Evolutionary conservation across 2,797 vertebrate species (phyloP).

Genomic region (Philypnodon macrostomus): DNA sequence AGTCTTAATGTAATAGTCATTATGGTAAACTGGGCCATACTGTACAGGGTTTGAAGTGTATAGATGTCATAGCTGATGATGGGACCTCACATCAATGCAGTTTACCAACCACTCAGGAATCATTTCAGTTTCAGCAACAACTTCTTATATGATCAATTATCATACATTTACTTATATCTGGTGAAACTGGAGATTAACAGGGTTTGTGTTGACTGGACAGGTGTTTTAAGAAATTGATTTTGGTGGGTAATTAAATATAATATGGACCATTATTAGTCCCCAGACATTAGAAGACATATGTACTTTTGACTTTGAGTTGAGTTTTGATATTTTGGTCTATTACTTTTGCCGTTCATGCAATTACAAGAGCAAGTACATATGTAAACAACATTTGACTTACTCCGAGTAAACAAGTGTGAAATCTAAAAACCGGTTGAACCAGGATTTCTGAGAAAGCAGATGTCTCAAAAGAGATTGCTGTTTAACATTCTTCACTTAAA

Average conservation of each 20-base stretch:
- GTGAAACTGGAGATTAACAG: neutral
- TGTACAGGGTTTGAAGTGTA: constrained; percentile 9
- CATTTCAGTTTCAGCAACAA: neutral
- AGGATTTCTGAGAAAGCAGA: neutral
- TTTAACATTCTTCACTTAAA: neutral
- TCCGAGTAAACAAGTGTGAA: neutral
- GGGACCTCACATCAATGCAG: neutral
- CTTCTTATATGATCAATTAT: neutral
- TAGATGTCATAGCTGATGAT: neutral
- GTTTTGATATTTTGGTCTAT: no score
- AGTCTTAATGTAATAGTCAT: constrained; percentile 16
- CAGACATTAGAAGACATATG: no score
- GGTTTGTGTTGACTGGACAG: neutral
- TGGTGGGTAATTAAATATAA: no score
- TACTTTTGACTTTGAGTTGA: no score
- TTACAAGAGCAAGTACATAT: no score
- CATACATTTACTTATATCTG: neutral
- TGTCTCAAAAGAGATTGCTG: neutral
- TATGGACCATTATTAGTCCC: no score
- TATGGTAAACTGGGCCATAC: constrained; percentile 13
- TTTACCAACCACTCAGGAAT: neutral
- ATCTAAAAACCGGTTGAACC: neutral
- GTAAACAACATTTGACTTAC: neutral
- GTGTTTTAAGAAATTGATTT: no score
- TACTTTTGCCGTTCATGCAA: no score